Conservation (phyloP, 2,797 vertebrate genomes). For the Rhinoraja longicauda region DNA sequence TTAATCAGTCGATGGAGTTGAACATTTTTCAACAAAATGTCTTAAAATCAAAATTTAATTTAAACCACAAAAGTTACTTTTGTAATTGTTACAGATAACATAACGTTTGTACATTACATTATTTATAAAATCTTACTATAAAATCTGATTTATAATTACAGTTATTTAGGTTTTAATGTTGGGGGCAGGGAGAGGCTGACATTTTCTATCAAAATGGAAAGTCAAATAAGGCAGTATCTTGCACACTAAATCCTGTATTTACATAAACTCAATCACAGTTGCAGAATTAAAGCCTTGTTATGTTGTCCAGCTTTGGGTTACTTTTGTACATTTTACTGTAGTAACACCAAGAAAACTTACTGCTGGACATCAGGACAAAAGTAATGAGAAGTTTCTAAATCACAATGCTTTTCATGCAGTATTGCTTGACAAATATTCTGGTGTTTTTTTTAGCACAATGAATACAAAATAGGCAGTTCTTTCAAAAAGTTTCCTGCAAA, state of each 20-base stretch:
- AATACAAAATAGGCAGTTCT: slow-evolving; percentile 39
- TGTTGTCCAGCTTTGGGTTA: slow-evolving; percentile 1
- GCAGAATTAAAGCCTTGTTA: slow-evolving; percentile 21
- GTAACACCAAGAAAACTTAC: slow-evolving; percentile 13
- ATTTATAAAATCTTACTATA: slow-evolving; percentile 25
- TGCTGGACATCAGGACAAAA: slow-evolving; percentile 1
- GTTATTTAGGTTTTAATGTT: neutral
- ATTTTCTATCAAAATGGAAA: neutral
- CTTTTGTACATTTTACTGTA: slow-evolving; percentile 24
- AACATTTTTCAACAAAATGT: neutral
- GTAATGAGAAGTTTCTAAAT: slow-evolving; percentile 19
- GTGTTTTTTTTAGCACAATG: slow-evolving; percentile 31
- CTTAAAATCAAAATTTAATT: slow-evolving; percentile 10
- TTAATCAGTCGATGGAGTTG: neutral
- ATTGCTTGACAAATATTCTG: slow-evolving; percentile 37
- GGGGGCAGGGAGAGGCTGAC: neutral
- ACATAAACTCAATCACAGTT: neutral
- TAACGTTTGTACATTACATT: neutral
- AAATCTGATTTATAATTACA: slow-evolving; percentile 26
- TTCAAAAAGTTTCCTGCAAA: slow-evolving; percentile 35
- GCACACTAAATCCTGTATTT: neutral
- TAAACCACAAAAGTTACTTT: neutral
- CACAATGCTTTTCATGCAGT: slow-evolving; percentile 37
- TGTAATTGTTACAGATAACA: slow-evolving; percentile 14
- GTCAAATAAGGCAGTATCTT: slow-evolving; percentile 23